phyloP scores from a whole-genome alignment of 2,113 vertebrate species.

The Geothlypis trichas region DNA sequence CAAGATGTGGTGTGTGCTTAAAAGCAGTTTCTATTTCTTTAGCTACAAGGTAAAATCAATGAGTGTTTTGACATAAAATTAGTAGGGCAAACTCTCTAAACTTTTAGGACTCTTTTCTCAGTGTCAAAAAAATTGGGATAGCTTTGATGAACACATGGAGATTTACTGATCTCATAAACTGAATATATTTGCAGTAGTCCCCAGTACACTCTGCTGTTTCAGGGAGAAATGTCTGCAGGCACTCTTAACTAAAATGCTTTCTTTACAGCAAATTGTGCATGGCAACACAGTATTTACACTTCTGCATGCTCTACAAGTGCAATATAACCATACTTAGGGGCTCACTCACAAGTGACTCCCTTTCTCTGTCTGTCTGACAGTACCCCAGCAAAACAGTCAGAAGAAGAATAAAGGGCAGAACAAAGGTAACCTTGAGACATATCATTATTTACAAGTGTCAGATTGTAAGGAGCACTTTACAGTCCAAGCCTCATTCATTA shows the following conservation, averaged over 20 bases:
- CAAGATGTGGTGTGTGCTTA: not conserved
- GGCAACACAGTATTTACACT: not conserved
- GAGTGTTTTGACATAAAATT: not conserved
- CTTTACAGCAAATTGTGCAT: not conserved
- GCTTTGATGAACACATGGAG: not conserved
- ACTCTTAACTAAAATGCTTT: not conserved
- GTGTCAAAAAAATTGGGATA: not conserved
- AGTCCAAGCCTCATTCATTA: not conserved
- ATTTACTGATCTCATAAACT: not conserved
- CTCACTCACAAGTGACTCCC: not conserved
- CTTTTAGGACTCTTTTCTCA: not conserved
- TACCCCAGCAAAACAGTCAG: not conserved
- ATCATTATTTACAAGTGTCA: not conserved
- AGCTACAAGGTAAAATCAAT: not conserved
- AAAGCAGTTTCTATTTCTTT: not conserved
- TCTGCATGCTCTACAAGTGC: not conserved
- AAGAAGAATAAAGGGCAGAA: not conserved
- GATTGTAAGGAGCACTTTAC: not conserved
- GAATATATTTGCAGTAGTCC: not conserved
- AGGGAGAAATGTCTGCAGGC: not conserved
- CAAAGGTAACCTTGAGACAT: not conserved
- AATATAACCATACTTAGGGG: not conserved
- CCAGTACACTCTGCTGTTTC: not conserved
- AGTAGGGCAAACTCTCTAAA: not conserved
- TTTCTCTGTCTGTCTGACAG: not conserved